Evolutionary conservation across 2,797 vertebrate genomes (phyloP).

Genomic region (Cynodonichthys magdalenae): DNA sequence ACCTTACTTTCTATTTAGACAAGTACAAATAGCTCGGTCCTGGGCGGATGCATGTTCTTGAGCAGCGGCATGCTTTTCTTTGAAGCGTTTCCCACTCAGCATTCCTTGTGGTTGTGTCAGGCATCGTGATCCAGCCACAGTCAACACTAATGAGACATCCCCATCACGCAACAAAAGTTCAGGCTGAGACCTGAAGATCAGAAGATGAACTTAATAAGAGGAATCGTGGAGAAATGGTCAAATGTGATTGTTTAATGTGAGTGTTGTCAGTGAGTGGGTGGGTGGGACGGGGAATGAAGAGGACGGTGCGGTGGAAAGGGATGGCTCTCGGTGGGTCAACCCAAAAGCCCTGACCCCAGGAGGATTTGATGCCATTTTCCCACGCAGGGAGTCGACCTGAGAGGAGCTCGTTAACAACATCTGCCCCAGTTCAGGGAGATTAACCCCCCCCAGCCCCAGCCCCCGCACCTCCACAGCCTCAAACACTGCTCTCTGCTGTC

Average conservation of each 20-base stretch:
- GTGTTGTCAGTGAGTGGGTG: constrained; percentile 48
- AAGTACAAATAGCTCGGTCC: constrained; percentile 49
- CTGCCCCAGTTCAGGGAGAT: constrained; percentile 87
- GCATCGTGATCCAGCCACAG: constrained; percentile 59
- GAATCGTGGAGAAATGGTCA: constrained; percentile 38
- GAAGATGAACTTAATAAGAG: constrained; percentile 29
- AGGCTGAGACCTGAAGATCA: constrained; percentile 37
- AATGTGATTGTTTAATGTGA: constrained; percentile 61
- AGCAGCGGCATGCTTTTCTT: constrained; percentile 62
- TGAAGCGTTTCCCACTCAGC: constrained; percentile 75
- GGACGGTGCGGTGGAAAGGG: constrained; percentile 69
- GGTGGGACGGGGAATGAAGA: constrained; percentile 50
- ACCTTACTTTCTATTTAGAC: constrained; percentile 51
- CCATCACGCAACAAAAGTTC: constrained; percentile 64
- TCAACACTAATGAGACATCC: constrained; percentile 76
- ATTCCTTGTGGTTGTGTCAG: constrained; percentile 82
- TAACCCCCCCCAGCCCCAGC: constrained; percentile 77
- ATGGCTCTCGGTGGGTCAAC: constrained; percentile 81
- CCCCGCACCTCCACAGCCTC: constrained; percentile 62
- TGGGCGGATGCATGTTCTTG: constrained; percentile 62
- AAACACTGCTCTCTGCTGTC: constrained; percentile 68
- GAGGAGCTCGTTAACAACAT: constrained; percentile 86
- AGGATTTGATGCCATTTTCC: constrained; percentile 87
- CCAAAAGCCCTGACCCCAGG: constrained; percentile 83
- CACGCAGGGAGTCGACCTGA: constrained; percentile 85